Conservation (phyloP, 2,888 invertebrate species). For the Fabriciana adippe region DNA sequence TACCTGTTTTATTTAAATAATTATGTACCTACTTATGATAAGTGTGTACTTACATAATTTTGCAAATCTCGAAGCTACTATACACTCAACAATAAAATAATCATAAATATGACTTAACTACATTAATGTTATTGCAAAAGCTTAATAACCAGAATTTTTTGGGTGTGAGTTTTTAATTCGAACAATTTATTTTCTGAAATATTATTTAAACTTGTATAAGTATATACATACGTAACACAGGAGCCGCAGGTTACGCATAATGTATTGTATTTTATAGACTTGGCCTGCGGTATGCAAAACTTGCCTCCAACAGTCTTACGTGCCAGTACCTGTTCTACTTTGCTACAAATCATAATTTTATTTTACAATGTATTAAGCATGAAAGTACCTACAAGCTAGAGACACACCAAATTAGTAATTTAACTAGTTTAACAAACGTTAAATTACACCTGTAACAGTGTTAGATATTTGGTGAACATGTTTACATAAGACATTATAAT, state of each 20-base stretch:
- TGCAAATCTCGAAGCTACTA: slow-evolving; percentile 16
- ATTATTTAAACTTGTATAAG: slow-evolving; percentile 42
- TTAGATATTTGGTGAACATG: too few relatives aligned
- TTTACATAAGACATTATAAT: too few relatives aligned
- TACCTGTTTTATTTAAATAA: slow-evolving; percentile 5
- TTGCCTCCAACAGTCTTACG: slow-evolving; percentile 70
- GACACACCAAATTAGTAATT: too few relatives aligned
- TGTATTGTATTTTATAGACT: slow-evolving; percentile 73
- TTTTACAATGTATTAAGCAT: slow-evolving; percentile 11
- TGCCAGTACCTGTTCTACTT: slow-evolving; percentile 57
- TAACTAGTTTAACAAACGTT: too few relatives aligned
- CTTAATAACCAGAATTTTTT: slow-evolving; percentile 30
- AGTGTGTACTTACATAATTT: neutral
- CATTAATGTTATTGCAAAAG: slow-evolving; percentile 27
- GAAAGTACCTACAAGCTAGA: neutral
- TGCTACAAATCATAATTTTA: slow-evolving; percentile 43
- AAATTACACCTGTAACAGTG: too few relatives aligned
- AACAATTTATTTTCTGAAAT: slow-evolving; percentile 42
- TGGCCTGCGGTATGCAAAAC: slow-evolving; percentile 77
- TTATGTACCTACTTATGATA: neutral
- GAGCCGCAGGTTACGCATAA: slow-evolving; percentile 68
- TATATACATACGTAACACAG: slow-evolving; percentile 71
- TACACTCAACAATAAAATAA: slow-evolving; percentile 16
- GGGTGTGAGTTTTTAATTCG: slow-evolving; percentile 23
- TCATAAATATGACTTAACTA: slow-evolving; percentile 34